Evolutionary conservation across 2,113 vertebrate genomes (phyloP).

Genomic region (cat (Felis catus)): DNA sequence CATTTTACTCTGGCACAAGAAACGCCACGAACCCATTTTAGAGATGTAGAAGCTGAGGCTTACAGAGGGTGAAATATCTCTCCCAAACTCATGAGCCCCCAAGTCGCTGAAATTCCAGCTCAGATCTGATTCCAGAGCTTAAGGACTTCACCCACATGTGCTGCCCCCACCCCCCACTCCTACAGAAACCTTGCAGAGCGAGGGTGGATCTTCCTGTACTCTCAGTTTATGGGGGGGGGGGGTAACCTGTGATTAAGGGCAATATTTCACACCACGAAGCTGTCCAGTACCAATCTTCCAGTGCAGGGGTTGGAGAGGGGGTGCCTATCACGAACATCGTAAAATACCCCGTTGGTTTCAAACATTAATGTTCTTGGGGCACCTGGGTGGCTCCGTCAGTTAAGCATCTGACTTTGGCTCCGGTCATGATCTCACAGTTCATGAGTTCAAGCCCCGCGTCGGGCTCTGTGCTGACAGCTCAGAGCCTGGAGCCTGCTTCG

Average conservation of each 20-base stretch:
- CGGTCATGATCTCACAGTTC: no score
- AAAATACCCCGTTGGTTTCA: background rate
- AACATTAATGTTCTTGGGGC: background rate
- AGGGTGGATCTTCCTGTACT: background rate
- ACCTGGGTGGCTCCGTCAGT: no score
- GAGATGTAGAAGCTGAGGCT: background rate
- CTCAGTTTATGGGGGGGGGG: background rate
- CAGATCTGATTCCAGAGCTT: background rate
- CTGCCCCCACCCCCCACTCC: background rate
- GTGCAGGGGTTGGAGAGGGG: background rate
- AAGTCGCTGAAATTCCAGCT: background rate
- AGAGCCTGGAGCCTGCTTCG: no score
- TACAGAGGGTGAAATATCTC: background rate
- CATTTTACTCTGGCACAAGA: background rate
- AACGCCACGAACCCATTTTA: background rate
- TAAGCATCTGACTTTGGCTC: no score
- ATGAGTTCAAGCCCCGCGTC: no score
- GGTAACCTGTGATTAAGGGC: background rate
- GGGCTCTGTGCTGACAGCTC: no score
- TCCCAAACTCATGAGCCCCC: background rate
- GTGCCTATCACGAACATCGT: background rate
- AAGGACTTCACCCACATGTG: fast-evolving
- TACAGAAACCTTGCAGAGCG: background rate
- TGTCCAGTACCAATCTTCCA: background rate
- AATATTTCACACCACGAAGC: background rate